Evolutionary conservation across 2,888 invertebrate genomes (phyloP).

Genomic region (Parthenolecanium corni): DNA sequence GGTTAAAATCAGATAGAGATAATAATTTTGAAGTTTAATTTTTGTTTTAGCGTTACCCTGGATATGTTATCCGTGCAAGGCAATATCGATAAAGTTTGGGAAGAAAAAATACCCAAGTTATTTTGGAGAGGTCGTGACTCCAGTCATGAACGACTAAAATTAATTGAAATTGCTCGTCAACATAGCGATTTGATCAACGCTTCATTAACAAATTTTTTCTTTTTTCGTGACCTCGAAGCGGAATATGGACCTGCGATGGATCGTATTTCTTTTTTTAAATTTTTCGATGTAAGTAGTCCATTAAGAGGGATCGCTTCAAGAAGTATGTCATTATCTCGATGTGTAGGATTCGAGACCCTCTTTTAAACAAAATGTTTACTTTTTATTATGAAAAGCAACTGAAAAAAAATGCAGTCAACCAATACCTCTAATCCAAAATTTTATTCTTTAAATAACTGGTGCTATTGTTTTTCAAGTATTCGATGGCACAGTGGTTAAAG

Average conservation of each 20-base stretch:
- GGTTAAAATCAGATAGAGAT: too few relatives aligned
- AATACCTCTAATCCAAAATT: background rate
- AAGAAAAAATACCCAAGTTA: slow-evolving; percentile 56
- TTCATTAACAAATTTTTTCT: slow-evolving; percentile 90
- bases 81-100: slow-evolving; percentile 59
- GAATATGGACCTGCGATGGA: slow-evolving; percentile 76
- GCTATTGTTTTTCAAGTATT: too few relatives aligned
- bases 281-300: slow-evolving; percentile 70
- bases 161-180: slow-evolving; percentile 63
- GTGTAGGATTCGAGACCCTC: too few relatives aligned
- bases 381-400: background rate
- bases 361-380: too few relatives aligned
- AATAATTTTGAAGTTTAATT: slow-evolving; percentile 30
- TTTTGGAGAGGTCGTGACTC: slow-evolving; percentile 93
- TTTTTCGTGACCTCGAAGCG: slow-evolving; percentile 71
- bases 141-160: slow-evolving; percentile 64
- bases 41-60: slow-evolving; percentile 57
- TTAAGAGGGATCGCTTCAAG: background rate
- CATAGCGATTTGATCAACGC: slow-evolving; percentile 75
- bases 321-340: too few relatives aligned
- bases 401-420: too few relatives aligned
- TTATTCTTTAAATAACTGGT: too few relatives aligned
- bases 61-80: slow-evolving; percentile 86
- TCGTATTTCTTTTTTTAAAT: slow-evolving; percentile 80
- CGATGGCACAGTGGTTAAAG: too few relatives aligned